Base-by-base conservation (phyloP, 2,888 invertebrate species). In the Sphaerophoria rueppellii region DNA sequence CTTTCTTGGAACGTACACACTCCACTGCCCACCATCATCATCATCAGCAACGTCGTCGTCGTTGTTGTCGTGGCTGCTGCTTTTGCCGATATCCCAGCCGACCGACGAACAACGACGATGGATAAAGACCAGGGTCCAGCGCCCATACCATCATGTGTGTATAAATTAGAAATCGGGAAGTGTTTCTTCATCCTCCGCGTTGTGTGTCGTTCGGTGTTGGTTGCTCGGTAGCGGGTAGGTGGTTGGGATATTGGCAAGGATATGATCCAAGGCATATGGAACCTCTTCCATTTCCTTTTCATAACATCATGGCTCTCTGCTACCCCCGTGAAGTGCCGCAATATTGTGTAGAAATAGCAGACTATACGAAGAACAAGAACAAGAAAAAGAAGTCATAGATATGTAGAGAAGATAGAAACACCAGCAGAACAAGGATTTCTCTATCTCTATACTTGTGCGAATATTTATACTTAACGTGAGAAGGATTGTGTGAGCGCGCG, bases 161-260 rank as follows among this genome's bases (percentile, higher is more conserved):
- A 83, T 83, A 83, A 80, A 82, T 82, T 82, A 79, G 79, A 79
- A 79, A 82, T 82, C 79, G 82, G 82, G 70, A 82, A 82, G 82
- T 82, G 54, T 79, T 78, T 67, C 63, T 55, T 54, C 78, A 57
- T 70, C 69, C 11, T 70, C 34, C 65, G 58, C 55, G 69, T 24
- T 24, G 24, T 24, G 24, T 24, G 24, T 24, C 24, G 69, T 24
- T 24, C 1, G 1, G 24, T 24, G 24, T 24, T 2, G 24, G 24
- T 24, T 24, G 24, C 1, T 24, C 24, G 24, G 24, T 24, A 24
- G 24, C 24, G 24, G 74, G 63, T 79, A 82, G 37, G 78, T 52
- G 37, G 32, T 40, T 54, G 52, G 54, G 52, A 58, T 78, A 82
- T 77, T 78, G 69, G 78, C 61, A 61, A 73, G 74, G 50, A 82